A percentile compares a stretch with the other conserved stretches of the same genome.
These are phyloP conservation scores for Eumaeus atala DNA, from an alignment of 1,140 invertebrate genomes.

Conservation along the genomic window DNA sequence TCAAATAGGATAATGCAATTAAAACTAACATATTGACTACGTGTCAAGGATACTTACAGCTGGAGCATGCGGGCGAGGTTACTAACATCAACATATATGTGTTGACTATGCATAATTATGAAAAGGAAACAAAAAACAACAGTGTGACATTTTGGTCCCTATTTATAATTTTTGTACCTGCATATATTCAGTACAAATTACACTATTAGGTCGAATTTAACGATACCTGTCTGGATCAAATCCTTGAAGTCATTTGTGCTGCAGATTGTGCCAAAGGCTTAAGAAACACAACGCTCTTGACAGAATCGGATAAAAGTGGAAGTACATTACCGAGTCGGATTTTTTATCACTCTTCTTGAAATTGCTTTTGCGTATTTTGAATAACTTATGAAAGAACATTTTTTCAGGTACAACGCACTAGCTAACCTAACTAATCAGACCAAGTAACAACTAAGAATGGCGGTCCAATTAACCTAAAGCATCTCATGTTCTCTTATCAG, in stretches of 20 bases:
- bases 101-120: too few relatives aligned
- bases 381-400: constrained; percentile 15
- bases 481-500: constrained; percentile 2
- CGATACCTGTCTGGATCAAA: too few relatives aligned
- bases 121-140: too few relatives aligned
- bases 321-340: constrained; percentile 5
- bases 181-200: too few relatives aligned
- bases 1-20: constrained; percentile 9
- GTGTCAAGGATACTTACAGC: constrained; percentile 22
- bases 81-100: neutral
- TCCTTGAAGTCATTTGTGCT: too few relatives aligned
- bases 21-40: neutral
- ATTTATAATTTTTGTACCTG: too few relatives aligned
- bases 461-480: neutral
- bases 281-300: neutral
- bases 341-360: constrained; percentile 5
- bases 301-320: neutral
- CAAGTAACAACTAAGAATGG: neutral
- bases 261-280: neutral
- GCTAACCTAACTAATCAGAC: constrained; percentile 6
- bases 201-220: too few relatives aligned
- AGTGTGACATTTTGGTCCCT: too few relatives aligned
- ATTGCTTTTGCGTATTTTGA: constrained; percentile 8
- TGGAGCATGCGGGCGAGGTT: constrained; percentile 21
- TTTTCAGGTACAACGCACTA: neutral